These are phyloP conservation scores for Sinocyclocheilus anophthalmus DNA, from an alignment of 2,113 vertebrate species.

Conservation along the genomic window DNA sequence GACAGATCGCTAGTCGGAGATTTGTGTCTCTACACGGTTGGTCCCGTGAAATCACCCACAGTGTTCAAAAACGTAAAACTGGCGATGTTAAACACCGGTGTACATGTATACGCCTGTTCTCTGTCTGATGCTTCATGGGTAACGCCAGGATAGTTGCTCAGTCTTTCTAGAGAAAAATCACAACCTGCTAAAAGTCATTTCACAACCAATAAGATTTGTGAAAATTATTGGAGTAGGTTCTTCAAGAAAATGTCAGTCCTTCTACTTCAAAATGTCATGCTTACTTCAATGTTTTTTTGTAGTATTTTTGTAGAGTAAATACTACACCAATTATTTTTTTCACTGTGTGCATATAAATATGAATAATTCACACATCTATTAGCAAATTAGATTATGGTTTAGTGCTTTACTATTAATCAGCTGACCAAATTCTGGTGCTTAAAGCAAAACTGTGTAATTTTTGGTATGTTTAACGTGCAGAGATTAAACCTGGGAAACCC, in stretches of 20 bases:
- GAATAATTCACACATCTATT: not conserved
- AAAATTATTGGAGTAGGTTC: too few relatives aligned
- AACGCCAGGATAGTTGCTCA: not conserved
- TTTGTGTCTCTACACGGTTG: constrained; percentile 45
- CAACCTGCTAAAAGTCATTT: not conserved
- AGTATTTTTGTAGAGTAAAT: not conserved
- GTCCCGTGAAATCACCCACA: constrained; percentile 55
- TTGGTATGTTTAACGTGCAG: not conserved
- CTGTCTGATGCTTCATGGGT: not conserved
- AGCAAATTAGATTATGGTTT: not conserved
- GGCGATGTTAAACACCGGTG: not conserved
- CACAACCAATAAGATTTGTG: not conserved
- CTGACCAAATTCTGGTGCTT: not conserved
- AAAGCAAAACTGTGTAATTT: too few relatives aligned
- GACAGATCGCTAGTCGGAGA: constrained; percentile 61
- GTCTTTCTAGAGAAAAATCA: not conserved
- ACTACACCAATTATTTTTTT: not conserved
- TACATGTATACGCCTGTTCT: not conserved
- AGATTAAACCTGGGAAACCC: not conserved
- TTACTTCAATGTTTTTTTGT: not conserved
- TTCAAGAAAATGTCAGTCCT: too few relatives aligned
- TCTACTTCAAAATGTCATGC: not conserved
- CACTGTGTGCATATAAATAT: not conserved
- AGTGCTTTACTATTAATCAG: not conserved
- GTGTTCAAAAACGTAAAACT: not conserved